Percentiles rank a stretch among this genome's conserved stretches.
These are phyloP conservation scores for Etheostoma cragini DNA, from an alignment of 2,113 vertebrate genomes.

Conservation along the genomic window DNA sequence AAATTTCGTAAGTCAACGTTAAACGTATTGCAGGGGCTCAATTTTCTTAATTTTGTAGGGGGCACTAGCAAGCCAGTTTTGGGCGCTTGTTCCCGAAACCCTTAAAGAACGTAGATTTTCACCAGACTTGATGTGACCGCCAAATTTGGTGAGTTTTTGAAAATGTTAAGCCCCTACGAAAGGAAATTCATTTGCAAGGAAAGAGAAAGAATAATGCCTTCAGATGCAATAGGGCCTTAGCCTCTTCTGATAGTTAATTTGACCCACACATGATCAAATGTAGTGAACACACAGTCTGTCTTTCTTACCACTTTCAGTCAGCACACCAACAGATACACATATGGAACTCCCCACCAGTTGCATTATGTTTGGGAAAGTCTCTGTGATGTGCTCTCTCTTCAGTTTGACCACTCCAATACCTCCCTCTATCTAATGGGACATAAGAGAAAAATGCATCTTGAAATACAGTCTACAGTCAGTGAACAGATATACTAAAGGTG, in stretches of 20 bases:
- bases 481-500: neutral
- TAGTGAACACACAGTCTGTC: neutral
- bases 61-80: no score
- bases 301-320: conserved; percentile 87
- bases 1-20: no score
- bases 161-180: no score
- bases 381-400: conserved; percentile 58
- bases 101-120: no score
- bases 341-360: conserved; percentile 63
- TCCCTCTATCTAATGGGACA: conserved; percentile 59
- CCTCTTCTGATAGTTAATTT: neutral
- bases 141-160: no score
- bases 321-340: conserved; percentile 77
- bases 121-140: no score
- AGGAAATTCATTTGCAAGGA: no score
- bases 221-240: no score
- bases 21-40: no score
- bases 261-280: neutral
- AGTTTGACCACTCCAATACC: conserved; percentile 67
- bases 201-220: no score
- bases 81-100: no score
- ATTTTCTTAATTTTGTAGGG: no score
- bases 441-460: neutral
- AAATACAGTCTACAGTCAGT: neutral
- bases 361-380: conserved; percentile 36